Conservation (phyloP, 2,797 vertebrate species). For the Graptemys geographica region DNA sequence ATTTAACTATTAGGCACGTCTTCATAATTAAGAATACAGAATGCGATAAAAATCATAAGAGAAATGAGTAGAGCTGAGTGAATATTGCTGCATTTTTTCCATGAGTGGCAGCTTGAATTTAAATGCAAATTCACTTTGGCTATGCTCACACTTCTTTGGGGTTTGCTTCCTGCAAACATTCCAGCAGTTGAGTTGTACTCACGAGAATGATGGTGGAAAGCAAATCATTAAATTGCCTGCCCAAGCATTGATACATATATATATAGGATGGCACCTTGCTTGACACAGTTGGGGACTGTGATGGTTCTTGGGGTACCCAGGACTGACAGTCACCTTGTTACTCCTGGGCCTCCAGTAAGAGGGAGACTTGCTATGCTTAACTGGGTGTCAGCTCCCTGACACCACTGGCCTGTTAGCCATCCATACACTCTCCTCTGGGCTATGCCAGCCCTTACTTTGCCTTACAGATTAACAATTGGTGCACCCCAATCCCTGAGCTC, state of each 20-base stretch:
- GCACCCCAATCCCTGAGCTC: neutral
- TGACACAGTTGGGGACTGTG: neutral
- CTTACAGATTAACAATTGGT: neutral
- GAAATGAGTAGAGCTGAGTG: neutral
- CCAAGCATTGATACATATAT: neutral
- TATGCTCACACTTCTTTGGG: neutral
- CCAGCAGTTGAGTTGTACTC: neutral
- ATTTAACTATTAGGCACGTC: constrained; percentile 26
- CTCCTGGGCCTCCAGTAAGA: neutral
- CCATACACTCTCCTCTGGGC: neutral
- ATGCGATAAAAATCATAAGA: constrained; percentile 36
- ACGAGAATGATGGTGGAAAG: neutral
- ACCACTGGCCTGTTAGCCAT: neutral
- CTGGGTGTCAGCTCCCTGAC: neutral
- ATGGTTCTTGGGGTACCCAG: neutral
- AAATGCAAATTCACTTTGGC: constrained; percentile 21
- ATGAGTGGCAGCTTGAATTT: neutral
- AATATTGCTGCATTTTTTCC: neutral
- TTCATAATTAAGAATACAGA: constrained; percentile 51
- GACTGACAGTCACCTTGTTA: neutral
- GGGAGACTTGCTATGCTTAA: neutral
- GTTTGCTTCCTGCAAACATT: neutral
- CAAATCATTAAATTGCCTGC: neutral
- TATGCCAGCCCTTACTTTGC: neutral
- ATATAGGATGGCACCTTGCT: neutral